A percentile compares a stretch with the other conserved stretches of the same genome.
phyloP scores from a whole-genome alignment of 1,140 invertebrate species.

The Sarcophaga peregrina region DNA sequence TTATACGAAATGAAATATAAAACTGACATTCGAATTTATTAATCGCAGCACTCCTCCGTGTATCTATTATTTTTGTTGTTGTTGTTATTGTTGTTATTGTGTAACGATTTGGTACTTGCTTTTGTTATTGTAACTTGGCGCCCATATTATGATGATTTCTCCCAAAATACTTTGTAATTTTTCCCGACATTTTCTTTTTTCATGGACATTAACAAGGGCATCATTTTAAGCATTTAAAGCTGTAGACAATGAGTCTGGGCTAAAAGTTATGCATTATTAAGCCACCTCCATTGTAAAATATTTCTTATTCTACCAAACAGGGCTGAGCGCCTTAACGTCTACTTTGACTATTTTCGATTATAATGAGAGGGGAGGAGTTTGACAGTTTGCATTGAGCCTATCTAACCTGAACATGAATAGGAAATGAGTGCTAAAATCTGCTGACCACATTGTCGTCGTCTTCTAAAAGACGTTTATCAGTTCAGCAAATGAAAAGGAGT shows the following conservation, averaged over 20 bases:
- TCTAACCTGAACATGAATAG: neutral
- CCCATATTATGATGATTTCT: neutral
- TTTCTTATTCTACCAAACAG: neutral
- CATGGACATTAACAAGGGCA: slow-evolving; percentile 8
- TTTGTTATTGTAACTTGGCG: neutral
- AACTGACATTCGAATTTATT: neutral
- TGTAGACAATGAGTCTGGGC: neutral
- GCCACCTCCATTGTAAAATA: neutral
- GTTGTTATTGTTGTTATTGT: neutral
- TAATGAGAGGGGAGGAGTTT: too few species aligned
- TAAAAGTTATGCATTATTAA: neutral
- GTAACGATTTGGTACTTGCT: neutral
- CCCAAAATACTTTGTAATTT: too few species aligned
- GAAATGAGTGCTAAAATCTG: neutral
- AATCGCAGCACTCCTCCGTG: neutral
- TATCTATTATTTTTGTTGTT: neutral
- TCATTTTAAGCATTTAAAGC: slow-evolving; percentile 9
- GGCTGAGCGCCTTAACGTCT: neutral
- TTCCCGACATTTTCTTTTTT: neutral
- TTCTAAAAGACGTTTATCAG: too few species aligned
- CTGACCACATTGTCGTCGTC: neutral
- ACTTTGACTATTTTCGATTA: neutral
- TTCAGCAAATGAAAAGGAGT: too few species aligned
- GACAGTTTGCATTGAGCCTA: neutral
- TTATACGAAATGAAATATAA: neutral